These are phyloP conservation scores for Leucoma salicis DNA, from an alignment of 2,888 invertebrate species.

Conservation along the genomic window DNA sequence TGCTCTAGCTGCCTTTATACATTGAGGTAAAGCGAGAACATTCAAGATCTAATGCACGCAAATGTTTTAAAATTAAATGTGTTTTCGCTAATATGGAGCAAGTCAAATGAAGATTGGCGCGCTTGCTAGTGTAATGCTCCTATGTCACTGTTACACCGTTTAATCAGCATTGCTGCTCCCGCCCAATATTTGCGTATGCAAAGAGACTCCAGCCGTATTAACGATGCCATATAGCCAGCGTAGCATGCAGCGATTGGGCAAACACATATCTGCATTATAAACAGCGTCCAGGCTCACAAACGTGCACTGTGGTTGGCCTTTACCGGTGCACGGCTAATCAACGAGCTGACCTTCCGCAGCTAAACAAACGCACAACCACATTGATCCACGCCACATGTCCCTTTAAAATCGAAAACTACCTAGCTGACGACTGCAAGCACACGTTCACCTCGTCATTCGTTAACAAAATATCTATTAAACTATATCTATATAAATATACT, in stretches of 20 bases:
- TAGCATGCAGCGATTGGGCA: constrained; percentile 81
- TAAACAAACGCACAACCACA: constrained; percentile 65
- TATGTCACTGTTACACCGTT: constrained; percentile 70
- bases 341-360: constrained; percentile 77
- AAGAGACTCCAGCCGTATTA: constrained; percentile 80
- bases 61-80: background rate
- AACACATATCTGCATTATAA: constrained; percentile 84
- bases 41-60: background rate
- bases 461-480: constrained; percentile 33
- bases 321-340: constrained; percentile 79
- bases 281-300: constrained; percentile 79
- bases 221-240: constrained; percentile 82
- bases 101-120: constrained; percentile 64
- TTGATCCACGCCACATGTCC: constrained; percentile 41
- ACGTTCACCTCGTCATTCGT: constrained; percentile 30
- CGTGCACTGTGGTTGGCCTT: constrained; percentile 80
- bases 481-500: too few relatives aligned
- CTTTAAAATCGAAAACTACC: constrained; percentile 43
- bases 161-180: constrained; percentile 77
- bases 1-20: too few relatives aligned
- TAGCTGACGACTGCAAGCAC: constrained; percentile 34
- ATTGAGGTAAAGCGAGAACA: background rate
- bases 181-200: constrained; percentile 83
- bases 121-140: constrained; percentile 53
- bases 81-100: constrained; percentile 49